Conservation (phyloP, 1,140 invertebrate species). For the Tenebrio molitor region DNA sequence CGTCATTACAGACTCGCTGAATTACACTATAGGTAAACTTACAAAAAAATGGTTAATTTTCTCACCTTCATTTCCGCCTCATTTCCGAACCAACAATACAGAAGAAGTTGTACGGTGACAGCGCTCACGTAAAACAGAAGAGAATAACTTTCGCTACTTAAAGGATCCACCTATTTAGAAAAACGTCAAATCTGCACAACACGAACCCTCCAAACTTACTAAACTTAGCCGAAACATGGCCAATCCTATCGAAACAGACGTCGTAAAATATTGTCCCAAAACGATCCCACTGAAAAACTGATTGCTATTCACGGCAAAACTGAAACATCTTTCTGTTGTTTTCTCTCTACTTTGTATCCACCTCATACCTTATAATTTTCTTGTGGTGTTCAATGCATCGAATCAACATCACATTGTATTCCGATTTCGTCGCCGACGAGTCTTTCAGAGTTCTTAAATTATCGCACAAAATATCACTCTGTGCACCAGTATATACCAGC, state of each 20-base stretch:
- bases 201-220: neutral
- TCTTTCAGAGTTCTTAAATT: conserved; percentile 1
- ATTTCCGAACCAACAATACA: conserved; percentile 12
- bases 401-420: neutral
- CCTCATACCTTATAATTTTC: conserved; percentile 8
- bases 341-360: too few relatives aligned
- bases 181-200: neutral
- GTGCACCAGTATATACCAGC: conserved; percentile 2
- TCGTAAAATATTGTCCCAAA: conserved; percentile 3
- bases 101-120: conserved; percentile 5
- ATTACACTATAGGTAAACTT: too few relatives aligned
- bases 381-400: conserved; percentile 5
- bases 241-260: neutral
- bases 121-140: neutral
- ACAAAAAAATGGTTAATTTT: too few relatives aligned
- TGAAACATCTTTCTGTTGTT: neutral
- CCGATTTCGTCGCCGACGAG: neutral
- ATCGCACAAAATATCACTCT: conserved; percentile 16
- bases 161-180: conserved; percentile 3
- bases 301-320: neutral
- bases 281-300: neutral
- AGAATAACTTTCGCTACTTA: neutral
- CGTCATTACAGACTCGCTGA: too few relatives aligned
- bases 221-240: conserved; percentile 1
- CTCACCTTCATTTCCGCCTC: conserved; percentile 8